A percentile compares a stretch with the other conserved stretches of the same genome.
Evolutionary conservation across 2,113 vertebrate genomes (phyloP).

Genomic region (Collichthys lucidus): DNA sequence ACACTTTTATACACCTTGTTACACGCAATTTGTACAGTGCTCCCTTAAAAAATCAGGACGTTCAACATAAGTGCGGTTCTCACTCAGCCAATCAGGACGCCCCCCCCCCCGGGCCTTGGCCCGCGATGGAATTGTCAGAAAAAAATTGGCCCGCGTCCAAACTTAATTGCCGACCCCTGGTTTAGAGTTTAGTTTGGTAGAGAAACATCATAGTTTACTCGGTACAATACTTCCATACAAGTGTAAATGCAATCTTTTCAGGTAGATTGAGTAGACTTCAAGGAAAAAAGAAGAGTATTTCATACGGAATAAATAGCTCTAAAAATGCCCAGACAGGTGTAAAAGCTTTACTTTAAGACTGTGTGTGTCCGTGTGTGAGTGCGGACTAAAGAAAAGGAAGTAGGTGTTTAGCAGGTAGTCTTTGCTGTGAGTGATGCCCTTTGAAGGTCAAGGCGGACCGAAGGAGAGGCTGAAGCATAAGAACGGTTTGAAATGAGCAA

Average conservation of each 20-base stretch:
- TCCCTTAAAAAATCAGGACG: too few relatives aligned
- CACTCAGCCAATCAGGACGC: too few relatives aligned
- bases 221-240: neutral
- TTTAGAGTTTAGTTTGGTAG: neutral
- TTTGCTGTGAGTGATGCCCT: conserved; percentile 43
- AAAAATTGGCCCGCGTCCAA: too few relatives aligned
- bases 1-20: too few relatives aligned
- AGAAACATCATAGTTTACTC: neutral
- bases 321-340: conserved; percentile 23
- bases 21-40: too few relatives aligned
- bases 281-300: neutral
- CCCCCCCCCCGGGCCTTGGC: too few relatives aligned
- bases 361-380: too few relatives aligned
- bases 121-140: too few relatives aligned
- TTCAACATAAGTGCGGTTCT: too few relatives aligned
- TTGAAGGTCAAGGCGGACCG: conserved; percentile 62
- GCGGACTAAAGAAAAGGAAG: neutral
- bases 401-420: conserved; percentile 39
- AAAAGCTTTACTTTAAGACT: conserved; percentile 4
- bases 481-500: conserved; percentile 30
- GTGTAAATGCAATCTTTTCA: neutral
- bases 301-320: neutral
- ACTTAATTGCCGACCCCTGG: too few relatives aligned
- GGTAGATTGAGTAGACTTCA: neutral
- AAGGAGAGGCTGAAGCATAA: conserved; percentile 34